Conservation (phyloP, 2,888 invertebrate genomes). For the Drosophila setosimentum region DNA sequence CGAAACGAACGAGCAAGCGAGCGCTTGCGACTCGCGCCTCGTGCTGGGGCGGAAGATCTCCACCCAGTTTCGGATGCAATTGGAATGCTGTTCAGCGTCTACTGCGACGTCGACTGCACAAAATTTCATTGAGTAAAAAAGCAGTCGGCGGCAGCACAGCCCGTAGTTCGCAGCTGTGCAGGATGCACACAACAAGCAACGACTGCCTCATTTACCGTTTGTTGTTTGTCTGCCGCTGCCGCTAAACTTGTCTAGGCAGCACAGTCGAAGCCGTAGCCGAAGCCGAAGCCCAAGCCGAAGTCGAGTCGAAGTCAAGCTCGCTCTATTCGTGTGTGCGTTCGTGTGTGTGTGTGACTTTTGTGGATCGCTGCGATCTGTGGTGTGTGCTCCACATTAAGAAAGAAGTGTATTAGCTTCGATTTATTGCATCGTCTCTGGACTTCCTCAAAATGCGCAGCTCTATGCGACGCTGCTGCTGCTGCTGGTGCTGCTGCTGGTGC, state of each 20-base stretch:
- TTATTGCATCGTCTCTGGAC: constrained; percentile 77
- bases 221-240: constrained; percentile 50
- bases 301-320: constrained; percentile 25
- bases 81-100: constrained; percentile 73
- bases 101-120: constrained; percentile 42
- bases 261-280: not conserved
- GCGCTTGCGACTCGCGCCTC: constrained; percentile 30
- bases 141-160: constrained; percentile 15
- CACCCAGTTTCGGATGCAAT: constrained; percentile 84
- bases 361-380: constrained; percentile 46
- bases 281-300: constrained; percentile 20
- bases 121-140: constrained; percentile 81
- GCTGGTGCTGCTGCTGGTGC: constrained; percentile 9
- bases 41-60: constrained; percentile 82
- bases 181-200: constrained; percentile 54
- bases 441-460: constrained; percentile 53
- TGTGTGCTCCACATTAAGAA: constrained; percentile 77
- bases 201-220: constrained; percentile 75
- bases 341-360: constrained; percentile 26
- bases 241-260: constrained; percentile 72
- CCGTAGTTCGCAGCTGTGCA: constrained; percentile 58
- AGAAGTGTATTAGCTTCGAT: constrained; percentile 81
- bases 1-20: constrained; percentile 16
- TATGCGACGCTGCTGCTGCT: constrained; percentile 13
- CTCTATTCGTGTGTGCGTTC: constrained; percentile 21